Base-by-base conservation (phyloP, 2,797 vertebrate genomes). In the Huso huso region DNA sequence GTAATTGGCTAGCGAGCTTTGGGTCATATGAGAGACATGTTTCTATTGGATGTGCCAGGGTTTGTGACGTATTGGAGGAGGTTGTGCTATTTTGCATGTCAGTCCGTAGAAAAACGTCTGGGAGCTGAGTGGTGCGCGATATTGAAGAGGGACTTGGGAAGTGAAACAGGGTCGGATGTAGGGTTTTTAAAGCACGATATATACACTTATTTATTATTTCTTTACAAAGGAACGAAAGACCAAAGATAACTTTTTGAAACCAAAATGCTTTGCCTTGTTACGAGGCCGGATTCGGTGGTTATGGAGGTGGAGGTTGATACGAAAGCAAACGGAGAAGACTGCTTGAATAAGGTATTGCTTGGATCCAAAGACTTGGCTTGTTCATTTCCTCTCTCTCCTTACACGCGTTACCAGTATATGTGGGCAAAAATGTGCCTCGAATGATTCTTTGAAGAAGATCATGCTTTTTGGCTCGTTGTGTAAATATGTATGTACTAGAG, bases 251-350 rank as follows among this genome's bases (percentile, higher is more conserved):
- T 59, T 61, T 62, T 8, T 63, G 23, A 11, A n/a, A 48, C 65
- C 79, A 85, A 81, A 75, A 97, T 98, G 95, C 91, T 97, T 76
- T 98, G 95, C 84, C 93, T 96, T 91, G 93, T 97, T 84, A 98
- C 95, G 75, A 94, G 95, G 84, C 95, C 95, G 79, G 96, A 97
- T 81, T 93, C 95, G 68, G 95, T 98, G 84, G 94, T 97, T 83
- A 96, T 98, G 95, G 95, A 98, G 89, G 94, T 98, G 85, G 94
- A 98, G 89, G 95, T 98, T 75, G 96, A 97, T 78, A 84, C 91
- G 71, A 98, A 98, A 84, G 96, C 94, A 74, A 96, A 97, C 81
- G 96, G 96, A 66, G 96, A 98, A 82, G 96, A 98, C 81, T 98
- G 95, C 76, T 92, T 97, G 74, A 93, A 92, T 81, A 95, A 98